Evolutionary conservation across 30 jellyfish, hydroid and myxozoan species (phyloP), one percentile per base, ranked within the genome.

Genomic region (Turritopsis dohrnii): DNA sequence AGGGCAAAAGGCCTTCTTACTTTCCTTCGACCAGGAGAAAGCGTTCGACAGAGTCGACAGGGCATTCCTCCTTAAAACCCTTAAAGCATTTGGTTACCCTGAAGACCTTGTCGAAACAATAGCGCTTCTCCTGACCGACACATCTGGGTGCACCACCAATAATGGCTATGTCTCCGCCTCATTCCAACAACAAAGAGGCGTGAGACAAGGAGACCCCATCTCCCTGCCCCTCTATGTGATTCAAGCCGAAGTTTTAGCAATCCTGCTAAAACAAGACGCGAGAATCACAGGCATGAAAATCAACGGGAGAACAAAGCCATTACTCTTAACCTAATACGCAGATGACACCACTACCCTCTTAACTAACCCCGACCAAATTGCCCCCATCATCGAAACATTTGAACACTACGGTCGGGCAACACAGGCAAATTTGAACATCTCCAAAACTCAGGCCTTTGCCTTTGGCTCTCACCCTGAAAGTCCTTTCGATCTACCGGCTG

Each of bases 11-110:
- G n/a, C n/a, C n/a, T n/a, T n/a, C n/a, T n/a, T n/a, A n/a, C n/a
- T n/a, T 13, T 69, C 1, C 71, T n/a, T 85, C 18, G 93, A 85
- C 82, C 86, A 85, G 52, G 93, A 29, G 74, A 85, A 85, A 54
- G 80, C 80, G 18, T 71, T 71, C 28, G 80, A 71, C 80, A 19
- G 28, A 17, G 28, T 71, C 18, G 80, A 71, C 28, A 16, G 28
- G 28, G 80, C 19, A 19, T 71, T 71, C 28, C 19, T 71, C 28
- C 23, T 71, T 28, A 19, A 19, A 24, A 24, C 28, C 28, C 80
- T 71, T 16, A 23, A 19, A 23, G 28, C 28, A 16, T 24, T 71
- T 17, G 80, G 80, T 28, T 17, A 17, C 28, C 28, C 28, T 16
- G 18, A 19, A 16, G 23, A 19, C 18, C 23, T 71, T 24, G 28